Percentiles rank a stretch among this genome's conserved stretches.
These are phyloP conservation scores for Porites australiensis DNA, from an alignment of 64 coral and sea anemone species.

Conservation along the genomic window DNA sequence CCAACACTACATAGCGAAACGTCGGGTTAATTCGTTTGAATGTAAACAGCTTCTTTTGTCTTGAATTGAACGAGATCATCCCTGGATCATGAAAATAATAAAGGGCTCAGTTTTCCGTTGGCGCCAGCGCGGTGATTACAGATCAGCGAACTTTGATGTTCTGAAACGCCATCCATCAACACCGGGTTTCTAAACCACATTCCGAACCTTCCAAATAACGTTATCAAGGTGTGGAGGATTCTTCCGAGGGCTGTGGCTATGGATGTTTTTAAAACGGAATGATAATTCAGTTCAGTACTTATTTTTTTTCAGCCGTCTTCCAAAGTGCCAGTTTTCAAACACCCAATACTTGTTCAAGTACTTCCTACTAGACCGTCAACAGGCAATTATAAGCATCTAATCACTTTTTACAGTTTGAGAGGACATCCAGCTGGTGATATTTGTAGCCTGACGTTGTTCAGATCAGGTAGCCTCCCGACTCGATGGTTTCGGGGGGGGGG, in stretches of 20 bases:
- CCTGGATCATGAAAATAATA: not conserved
- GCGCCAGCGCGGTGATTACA: conserved; percentile 27
- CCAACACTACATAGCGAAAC: not conserved
- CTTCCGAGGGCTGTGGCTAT: not conserved
- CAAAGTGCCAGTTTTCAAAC: not conserved
- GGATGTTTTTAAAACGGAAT: not conserved
- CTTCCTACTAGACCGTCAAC: conserved; percentile 22
- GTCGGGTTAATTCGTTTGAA: not conserved
- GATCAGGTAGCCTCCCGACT: too few species aligned
- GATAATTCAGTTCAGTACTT: not conserved
- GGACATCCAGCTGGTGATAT: not conserved
- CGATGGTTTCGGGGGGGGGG: too few species aligned
- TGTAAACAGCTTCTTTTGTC: conserved; percentile 10
- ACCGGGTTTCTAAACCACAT: not conserved
- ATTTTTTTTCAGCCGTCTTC: not conserved
- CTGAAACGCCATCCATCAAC: conserved; percentile 51
- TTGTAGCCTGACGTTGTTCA: too few species aligned
- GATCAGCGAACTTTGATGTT: not conserved
- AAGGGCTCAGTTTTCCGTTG: not conserved
- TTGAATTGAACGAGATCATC: not conserved
- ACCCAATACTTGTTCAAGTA: not conserved
- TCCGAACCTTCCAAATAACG: not conserved
- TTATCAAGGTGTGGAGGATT: not conserved
- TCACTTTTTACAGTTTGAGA: not conserved
- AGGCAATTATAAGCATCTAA: not conserved